Percentiles rank a stretch among this genome's conserved stretches.
phyloP scores from a whole-genome alignment of 2,888 invertebrate species.

The Laspeyria flexula region DNA sequence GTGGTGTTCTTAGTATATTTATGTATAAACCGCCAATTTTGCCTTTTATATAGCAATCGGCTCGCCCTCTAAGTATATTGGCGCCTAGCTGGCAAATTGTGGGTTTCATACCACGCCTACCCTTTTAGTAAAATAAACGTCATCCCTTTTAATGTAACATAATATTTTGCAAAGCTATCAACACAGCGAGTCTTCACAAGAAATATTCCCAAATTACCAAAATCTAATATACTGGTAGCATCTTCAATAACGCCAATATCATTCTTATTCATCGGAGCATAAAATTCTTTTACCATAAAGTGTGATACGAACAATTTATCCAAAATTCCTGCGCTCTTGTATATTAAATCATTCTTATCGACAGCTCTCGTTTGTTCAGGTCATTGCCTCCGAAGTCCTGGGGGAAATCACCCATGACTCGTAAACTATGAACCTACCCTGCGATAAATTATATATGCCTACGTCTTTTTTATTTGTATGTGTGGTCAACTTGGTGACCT shows the following conservation, averaged over 20 bases:
- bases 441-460: background rate
- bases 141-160: too few relatives aligned
- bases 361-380: constrained; percentile 9
- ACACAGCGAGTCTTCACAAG: too few relatives aligned
- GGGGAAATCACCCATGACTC: constrained; percentile 22
- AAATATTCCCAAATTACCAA: background rate
- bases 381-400: constrained; percentile 6
- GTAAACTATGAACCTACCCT: background rate
- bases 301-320: constrained; percentile 11
- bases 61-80: too few relatives aligned
- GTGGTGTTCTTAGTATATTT: too few relatives aligned
- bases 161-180: too few relatives aligned
- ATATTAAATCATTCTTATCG: constrained; percentile 30
- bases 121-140: too few relatives aligned
- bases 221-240: constrained; percentile 4
- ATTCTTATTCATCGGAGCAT: constrained; percentile 15
- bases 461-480: background rate
- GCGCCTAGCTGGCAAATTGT: too few relatives aligned
- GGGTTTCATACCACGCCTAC: too few relatives aligned
- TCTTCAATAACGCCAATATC: background rate
- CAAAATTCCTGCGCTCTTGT: constrained; percentile 17
- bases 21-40: too few relatives aligned
- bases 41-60: too few relatives aligned
- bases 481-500: background rate
- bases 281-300: constrained; percentile 17